Evolutionary conservation across 2,888 invertebrate genomes (phyloP), one percentile per base, ranked within the genome.

Genomic region (Tanytarsus gracilentus): DNA sequence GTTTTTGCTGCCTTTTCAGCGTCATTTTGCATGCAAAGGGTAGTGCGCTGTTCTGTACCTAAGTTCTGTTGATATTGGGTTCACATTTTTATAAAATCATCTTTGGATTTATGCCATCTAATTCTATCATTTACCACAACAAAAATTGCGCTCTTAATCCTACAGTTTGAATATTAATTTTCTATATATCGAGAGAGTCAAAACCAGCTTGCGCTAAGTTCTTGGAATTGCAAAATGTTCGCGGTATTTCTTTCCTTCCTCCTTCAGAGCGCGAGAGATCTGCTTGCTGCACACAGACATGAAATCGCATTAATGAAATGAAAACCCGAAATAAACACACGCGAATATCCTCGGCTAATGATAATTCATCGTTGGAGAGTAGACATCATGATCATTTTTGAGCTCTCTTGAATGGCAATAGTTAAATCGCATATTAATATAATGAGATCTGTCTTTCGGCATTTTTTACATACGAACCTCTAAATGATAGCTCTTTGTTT

Each of bases 171-270:
- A n/a, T n/a, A n/a, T n/a, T n/a, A n/a, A n/a, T n/a, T n/a, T n/a
- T n/a, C n/a, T n/a, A n/a, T n/a, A n/a, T n/a, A n/a, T n/a, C n/a
- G n/a, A n/a, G n/a, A n/a, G n/a, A n/a, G n/a, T n/a, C n/a, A n/a
- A n/a, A n/a, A 33, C 11, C 58, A 58, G 29, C 48, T 58, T 58
- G 58, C 48, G 44, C 30, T 23, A 16, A 48, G 18, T 58, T 58
- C 58, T 23, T 25, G 30, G 58, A 58, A 58, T 48, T 58, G 48
- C 58, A 58, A 40, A 58, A 58, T 58, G 30, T 44, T 44, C 48
- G 29, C 58, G 58, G 29, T 58, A 25, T 40, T n/a, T n/a, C n/a
- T 51, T 29, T 26, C 14, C 7, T 53, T 18, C 36, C 21, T n/a
- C 25, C n/a, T n/a, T n/a, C n/a, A n/a, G n/a, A n/a, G n/a, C n/a